These are phyloP conservation scores for Diarsia mendica DNA, from an alignment of 2,888 invertebrate genomes.

Conservation along the genomic window DNA sequence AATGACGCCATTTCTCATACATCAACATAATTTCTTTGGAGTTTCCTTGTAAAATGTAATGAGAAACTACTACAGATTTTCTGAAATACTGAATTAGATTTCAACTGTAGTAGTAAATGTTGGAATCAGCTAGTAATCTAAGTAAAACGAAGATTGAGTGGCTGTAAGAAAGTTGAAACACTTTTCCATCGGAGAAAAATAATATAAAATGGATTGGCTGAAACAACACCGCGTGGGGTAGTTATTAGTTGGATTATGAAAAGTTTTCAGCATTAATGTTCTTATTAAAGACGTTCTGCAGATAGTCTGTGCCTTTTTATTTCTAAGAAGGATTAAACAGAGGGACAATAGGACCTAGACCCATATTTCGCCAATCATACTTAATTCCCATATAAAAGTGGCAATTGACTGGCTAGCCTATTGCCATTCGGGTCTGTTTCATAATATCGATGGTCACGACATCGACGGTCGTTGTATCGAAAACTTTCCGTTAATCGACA, in stretches of 20 bases:
- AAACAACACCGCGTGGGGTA: background rate
- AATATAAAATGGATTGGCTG: background rate
- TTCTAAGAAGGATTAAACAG: too few relatives aligned
- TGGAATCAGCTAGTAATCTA: background rate
- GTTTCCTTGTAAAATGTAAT: constrained; percentile 18
- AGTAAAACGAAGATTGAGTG: constrained; percentile 16
- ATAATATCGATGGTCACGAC: too few relatives aligned
- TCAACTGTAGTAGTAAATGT: background rate
- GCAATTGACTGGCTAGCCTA: too few relatives aligned
- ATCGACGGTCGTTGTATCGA: too few relatives aligned
- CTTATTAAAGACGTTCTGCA: background rate
- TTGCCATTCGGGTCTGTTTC: too few relatives aligned
- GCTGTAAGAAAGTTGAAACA: background rate
- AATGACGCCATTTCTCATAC: constrained; percentile 54
- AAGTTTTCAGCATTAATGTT: background rate
- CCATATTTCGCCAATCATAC: too few relatives aligned
- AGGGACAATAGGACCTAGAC: too few relatives aligned
- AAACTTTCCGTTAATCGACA: too few relatives aligned
- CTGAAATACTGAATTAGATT: background rate
- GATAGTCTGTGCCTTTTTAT: background rate
- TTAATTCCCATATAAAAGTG: too few relatives aligned
- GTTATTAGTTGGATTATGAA: background rate
- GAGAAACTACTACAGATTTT: constrained; percentile 9
- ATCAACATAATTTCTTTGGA: constrained; percentile 55
- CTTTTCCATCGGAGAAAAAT: background rate